phyloP scores from a whole-genome alignment of 1,140 invertebrate species.

The Drosophila sucinea region DNA sequence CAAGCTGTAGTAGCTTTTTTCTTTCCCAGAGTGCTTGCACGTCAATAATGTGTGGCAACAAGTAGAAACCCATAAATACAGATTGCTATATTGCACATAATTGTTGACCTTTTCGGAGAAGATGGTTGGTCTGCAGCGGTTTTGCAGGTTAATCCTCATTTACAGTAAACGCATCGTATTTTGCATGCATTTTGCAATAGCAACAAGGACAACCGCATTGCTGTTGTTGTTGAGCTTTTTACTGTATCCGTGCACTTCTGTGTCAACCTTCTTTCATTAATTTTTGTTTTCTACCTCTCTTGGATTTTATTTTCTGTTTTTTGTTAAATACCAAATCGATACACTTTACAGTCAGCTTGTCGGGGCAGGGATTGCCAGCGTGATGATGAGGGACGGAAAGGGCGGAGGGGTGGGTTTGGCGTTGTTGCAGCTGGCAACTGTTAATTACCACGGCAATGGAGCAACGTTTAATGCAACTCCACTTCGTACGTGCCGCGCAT shows the following conservation, averaged over 20 bases:
- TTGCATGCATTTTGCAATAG: conserved; percentile 16
- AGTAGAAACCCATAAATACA: background rate
- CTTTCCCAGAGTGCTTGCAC: too few species aligned
- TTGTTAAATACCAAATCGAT: conserved; percentile 57
- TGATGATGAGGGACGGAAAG: background rate
- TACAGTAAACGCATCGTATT: conserved; percentile 19
- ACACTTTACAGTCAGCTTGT: conserved; percentile 37
- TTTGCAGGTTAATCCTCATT: conserved; percentile 56
- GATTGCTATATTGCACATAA: background rate
- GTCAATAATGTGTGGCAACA: too few species aligned
- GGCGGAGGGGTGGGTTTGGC: background rate
- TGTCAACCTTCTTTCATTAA: conserved; percentile 6
- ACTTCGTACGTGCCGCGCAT: conserved; percentile 76
- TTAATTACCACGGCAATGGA: conserved; percentile 75
- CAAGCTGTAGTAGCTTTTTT: too few species aligned
- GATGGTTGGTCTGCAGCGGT: background rate
- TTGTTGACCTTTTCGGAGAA: background rate
- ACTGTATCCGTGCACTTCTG: conserved; percentile 15
- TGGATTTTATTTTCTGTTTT: conserved; percentile 9
- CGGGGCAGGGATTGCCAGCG: conserved; percentile 34
- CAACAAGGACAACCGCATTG: background rate
- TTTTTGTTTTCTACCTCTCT: conserved; percentile 6
- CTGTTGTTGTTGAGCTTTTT: background rate
- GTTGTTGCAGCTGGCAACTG: conserved; percentile 53
- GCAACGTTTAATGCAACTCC: conserved; percentile 75